Base-by-base conservation (phyloP, 1,140 invertebrate species). In the Anadara kagoshimensis region DNA sequence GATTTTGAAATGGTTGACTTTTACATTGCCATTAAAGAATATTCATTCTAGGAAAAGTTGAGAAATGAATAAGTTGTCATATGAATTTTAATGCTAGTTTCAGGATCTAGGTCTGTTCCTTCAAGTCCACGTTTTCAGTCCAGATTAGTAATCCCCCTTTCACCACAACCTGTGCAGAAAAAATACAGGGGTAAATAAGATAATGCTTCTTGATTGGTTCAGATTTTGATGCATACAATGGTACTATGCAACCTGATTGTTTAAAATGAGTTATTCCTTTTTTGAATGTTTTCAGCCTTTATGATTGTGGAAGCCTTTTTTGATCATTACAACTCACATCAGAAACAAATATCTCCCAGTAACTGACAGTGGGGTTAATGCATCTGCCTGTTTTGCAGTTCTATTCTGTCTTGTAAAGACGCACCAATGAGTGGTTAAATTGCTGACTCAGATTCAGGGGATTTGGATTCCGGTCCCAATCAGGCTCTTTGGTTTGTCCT, bases 91-190 rank as follows among this genome's bases (percentile, higher is more conserved):
- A 64, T 51, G 56, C 16, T 57, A 68, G 54, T 61, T 61, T 73
- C 74, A 71, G 74, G 68, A 54, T 67, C 53, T 45, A 51, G 63
- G 12, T 74, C 75, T 14, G 69, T 68, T 26, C 65, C 69, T 24
- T 64, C 75, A 56, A 77, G 69, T 53, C 75, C 75, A 14, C 67
- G 45, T 44, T 73, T 72, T 69, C 59, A 72, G 56, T 65, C 69
- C 49, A 73, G 67, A 69, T 26, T 77, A 14, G 73, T 45, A 51
- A 54, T 77, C 51, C 69, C 75, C 20, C 20, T 77, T 14, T 77
- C 75, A 36, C 75, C 75, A 36, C 73, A 72, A 69, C 69, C 69
- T 56, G 68, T 71, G 56, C 69, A 68, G 26, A 74, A 59, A 47
- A 69, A 45, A 49, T 45, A 67, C 58, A 68, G 72, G 72, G 72